phyloP scores from a whole-genome alignment of 2,797 vertebrate species.

The Heteromormyrus szaboi region DNA sequence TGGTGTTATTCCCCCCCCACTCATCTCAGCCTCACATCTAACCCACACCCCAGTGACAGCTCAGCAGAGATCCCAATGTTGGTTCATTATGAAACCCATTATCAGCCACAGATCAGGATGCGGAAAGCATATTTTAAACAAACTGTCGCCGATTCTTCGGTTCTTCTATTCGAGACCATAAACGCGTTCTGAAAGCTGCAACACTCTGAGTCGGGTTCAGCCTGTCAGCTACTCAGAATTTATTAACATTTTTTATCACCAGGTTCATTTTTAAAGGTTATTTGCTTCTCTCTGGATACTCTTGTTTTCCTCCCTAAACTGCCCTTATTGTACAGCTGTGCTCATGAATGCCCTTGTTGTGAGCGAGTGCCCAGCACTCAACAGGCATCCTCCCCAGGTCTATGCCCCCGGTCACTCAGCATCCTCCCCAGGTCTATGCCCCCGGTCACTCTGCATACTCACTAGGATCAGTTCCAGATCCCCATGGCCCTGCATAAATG shows the following conservation, averaged over 20 bases:
- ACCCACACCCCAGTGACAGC: neutral
- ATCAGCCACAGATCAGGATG: neutral
- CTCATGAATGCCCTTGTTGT: neutral
- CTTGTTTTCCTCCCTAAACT: neutral
- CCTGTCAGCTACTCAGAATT: neutral
- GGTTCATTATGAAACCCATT: neutral
- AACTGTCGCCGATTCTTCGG: neutral
- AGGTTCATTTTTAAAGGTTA: neutral
- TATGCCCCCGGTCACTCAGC: too few relatives aligned
- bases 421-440: neutral
- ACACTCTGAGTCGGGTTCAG: neutral
- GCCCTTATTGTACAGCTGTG: neutral
- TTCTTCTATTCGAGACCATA: neutral
- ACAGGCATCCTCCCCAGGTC: neutral
- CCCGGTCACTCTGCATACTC: neutral
- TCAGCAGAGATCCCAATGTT: neutral
- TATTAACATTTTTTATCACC: neutral
- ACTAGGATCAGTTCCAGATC: neutral
- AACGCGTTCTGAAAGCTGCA: neutral
- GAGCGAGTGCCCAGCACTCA: neutral
- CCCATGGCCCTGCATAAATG: neutral
- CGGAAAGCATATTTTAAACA: neutral
- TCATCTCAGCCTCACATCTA: neutral
- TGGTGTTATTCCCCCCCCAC: neutral
- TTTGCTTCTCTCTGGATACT: neutral